These are phyloP conservation scores for Vanacampus margaritifer DNA, from an alignment of 2,113 vertebrate species.

Conservation along the genomic window DNA sequence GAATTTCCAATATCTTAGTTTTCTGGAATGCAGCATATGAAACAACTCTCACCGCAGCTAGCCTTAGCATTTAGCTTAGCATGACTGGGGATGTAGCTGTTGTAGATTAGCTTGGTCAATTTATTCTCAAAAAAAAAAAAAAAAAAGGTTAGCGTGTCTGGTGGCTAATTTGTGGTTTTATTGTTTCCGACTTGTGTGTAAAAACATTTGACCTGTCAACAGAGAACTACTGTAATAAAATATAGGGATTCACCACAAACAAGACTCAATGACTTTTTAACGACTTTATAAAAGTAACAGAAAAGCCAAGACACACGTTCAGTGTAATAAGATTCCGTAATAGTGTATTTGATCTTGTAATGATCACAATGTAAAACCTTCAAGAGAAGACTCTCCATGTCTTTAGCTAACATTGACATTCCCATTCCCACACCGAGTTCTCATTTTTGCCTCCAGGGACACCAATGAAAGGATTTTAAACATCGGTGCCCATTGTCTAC, in stretches of 20 bases:
- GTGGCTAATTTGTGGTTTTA: neutral
- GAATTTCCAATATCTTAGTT: neutral
- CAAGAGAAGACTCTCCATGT: neutral
- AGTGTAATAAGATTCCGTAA: neutral
- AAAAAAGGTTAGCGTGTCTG: neutral
- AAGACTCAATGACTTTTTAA: neutral
- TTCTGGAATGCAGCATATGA: neutral
- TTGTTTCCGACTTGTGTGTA: neutral
- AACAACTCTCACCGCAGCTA: neutral
- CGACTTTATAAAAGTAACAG: neutral
- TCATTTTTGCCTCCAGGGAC: conserved; percentile 32
- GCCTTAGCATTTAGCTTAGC: neutral
- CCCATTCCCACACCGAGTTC: conserved; percentile 29
- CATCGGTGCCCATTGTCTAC: conserved; percentile 22
- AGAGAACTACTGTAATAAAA: too few species aligned
- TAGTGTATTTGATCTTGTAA: neutral
- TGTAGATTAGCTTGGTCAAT: neutral
- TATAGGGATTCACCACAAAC: neutral
- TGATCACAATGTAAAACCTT: neutral
- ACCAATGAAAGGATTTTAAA: conserved; percentile 40
- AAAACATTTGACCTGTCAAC: neutral
- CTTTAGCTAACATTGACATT: conserved; percentile 1
- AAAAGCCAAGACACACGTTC: neutral
- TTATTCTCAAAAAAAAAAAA: neutral
- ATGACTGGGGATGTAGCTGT: neutral